phyloP scores from a whole-genome alignment of 1,140 invertebrate genomes.

The Phymastichus coffea region DNA sequence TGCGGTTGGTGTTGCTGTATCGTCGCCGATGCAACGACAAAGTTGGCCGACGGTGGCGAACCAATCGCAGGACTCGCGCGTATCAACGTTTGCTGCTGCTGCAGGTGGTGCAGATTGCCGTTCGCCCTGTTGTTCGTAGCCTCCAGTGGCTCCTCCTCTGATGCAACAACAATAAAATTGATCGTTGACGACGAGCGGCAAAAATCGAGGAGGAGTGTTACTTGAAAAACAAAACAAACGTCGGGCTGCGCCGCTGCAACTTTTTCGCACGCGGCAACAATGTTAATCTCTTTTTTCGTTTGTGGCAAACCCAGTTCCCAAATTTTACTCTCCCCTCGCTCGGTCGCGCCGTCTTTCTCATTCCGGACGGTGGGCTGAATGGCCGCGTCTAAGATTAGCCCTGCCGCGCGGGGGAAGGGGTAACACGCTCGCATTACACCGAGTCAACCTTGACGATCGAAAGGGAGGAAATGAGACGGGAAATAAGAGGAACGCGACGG shows the following conservation, averaged over 20 bases:
- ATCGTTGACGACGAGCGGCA: no score
- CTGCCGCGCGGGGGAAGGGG: neutral
- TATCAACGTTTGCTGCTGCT: neutral
- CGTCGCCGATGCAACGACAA: no score
- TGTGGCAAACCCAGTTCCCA: no score
- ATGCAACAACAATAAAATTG: constrained; percentile 41
- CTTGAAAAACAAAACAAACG: no score
- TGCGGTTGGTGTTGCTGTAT: constrained; percentile 35
- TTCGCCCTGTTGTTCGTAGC: constrained; percentile 45
- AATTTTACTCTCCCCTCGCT: no score
- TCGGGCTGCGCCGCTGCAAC: no score
- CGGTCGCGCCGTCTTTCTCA: no score
- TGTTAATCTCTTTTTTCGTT: no score
- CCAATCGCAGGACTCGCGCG: constrained; percentile 43
- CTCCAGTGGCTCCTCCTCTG: constrained; percentile 52
- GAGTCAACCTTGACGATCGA: no score
- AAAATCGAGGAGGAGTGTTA: no score
- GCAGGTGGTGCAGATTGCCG: constrained; percentile 38
- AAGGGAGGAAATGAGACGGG: neutral
- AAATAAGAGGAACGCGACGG: constrained; percentile 17
- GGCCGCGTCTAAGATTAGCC: constrained; percentile 16
- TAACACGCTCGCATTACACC: no score
- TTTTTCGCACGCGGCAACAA: no score
- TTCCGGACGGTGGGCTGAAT: constrained; percentile 32
- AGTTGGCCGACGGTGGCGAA: constrained; percentile 22